These are phyloP conservation scores for Protonibea diacanthus DNA, from an alignment of 2,797 vertebrate genomes.

Conservation along the genomic window DNA sequence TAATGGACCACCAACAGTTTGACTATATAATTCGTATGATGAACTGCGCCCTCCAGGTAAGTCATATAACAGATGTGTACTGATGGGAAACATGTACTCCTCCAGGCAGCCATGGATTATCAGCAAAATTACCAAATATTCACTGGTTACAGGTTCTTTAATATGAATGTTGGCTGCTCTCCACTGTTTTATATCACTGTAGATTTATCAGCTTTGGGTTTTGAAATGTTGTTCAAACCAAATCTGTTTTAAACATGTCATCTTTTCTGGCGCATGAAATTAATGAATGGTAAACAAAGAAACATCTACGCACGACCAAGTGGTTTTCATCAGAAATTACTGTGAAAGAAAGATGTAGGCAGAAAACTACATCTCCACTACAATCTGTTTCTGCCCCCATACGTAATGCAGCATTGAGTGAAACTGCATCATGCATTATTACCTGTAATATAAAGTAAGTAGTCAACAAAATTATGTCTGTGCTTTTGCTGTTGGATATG, in stretches of 20 bases:
- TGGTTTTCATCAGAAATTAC: neutral
- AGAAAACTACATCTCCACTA: neutral
- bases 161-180: no score
- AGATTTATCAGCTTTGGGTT: neutral
- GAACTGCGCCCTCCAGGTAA: slow-evolving; percentile 97
- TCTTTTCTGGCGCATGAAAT: neutral
- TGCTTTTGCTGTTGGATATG: neutral
- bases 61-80: neutral
- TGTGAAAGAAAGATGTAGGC: neutral
- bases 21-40: slow-evolving; percentile 97
- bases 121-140: neutral
- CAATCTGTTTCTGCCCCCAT: neutral
- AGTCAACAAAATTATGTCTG: neutral
- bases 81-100: neutral
- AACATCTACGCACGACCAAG: neutral
- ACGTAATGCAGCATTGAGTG: slow-evolving; percentile 7
- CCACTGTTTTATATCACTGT: neutral
- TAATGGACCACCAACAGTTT: slow-evolving; percentile 98
- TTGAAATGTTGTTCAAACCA: neutral
- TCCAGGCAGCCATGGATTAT: neutral
- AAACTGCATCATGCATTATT: slow-evolving; percentile 28
- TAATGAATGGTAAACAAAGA: neutral
- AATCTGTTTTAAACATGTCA: no score
- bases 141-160: neutral
- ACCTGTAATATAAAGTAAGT: neutral